These are phyloP conservation scores for Creontiades dilutus DNA, from an alignment of 2,888 invertebrate genomes.

Conservation along the genomic window DNA sequence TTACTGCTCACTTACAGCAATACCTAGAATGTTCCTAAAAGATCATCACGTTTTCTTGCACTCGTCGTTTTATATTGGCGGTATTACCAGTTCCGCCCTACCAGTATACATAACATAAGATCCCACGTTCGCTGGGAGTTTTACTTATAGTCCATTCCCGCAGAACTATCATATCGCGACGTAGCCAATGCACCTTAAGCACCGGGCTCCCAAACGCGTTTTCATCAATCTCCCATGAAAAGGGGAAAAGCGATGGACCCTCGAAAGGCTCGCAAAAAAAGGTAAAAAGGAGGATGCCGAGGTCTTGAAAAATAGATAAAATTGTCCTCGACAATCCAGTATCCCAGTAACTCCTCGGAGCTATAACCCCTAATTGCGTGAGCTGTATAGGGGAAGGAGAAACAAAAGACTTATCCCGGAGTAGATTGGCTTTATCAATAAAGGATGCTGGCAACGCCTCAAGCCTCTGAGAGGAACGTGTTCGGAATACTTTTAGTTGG, in stretches of 20 bases:
- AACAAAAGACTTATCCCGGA: slow-evolving; percentile 70
- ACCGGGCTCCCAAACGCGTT: slow-evolving; percentile 2
- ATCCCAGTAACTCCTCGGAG: slow-evolving; percentile 67
- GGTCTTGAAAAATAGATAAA: slow-evolving; percentile 67
- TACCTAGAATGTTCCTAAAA: too few relatives aligned
- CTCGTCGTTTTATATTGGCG: too few relatives aligned
- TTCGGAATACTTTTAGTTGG: slow-evolving; percentile 67
- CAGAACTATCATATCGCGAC: background rate
- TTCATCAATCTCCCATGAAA: slow-evolving; percentile 55
- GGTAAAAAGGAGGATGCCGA: slow-evolving; percentile 29
- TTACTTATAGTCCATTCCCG: background rate
- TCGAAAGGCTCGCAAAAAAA: slow-evolving; percentile 7
- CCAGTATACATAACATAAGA: too few relatives aligned
- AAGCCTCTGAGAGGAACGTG: slow-evolving; percentile 62
- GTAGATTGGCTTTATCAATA: slow-evolving; percentile 70
- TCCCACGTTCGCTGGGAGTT: too few relatives aligned
- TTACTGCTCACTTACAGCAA: too few relatives aligned
- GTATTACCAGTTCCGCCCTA: too few relatives aligned
- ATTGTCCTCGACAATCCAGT: slow-evolving; percentile 70
- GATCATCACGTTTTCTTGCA: too few relatives aligned
- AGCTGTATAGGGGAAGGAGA: slow-evolving; percentile 18
- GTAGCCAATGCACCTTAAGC: background rate
- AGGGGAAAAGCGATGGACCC: slow-evolving; percentile 23
- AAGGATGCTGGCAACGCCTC: slow-evolving; percentile 70
- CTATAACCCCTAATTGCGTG: slow-evolving; percentile 70